Percentiles rank a stretch among this genome's conserved stretches.
Evolutionary conservation across 2,113 vertebrate species (phyloP).

Genomic region (Terrapene triunguis): DNA sequence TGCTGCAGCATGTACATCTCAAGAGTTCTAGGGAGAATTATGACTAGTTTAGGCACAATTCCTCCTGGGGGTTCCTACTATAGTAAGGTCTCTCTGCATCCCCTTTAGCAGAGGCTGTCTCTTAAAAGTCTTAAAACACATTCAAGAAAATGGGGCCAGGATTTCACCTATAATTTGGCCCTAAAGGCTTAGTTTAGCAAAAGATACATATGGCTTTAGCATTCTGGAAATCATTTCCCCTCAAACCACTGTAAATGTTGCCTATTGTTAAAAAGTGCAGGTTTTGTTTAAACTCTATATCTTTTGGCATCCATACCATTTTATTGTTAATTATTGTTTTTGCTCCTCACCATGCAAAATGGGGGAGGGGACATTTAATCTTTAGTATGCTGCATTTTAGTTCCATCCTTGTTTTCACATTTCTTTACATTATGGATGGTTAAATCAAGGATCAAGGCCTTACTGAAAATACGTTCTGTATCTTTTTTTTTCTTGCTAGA

Average conservation of each 20-base stretch:
- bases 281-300: slow-evolving; percentile 67
- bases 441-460: slow-evolving; percentile 67
- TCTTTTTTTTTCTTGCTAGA: background rate
- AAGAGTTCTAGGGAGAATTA: background rate
- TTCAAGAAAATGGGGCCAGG: slow-evolving; percentile 12
- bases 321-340: slow-evolving; percentile 60
- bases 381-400: slow-evolving; percentile 59
- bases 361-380: slow-evolving; percentile 46
- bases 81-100: background rate
- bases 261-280: slow-evolving; percentile 68
- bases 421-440: slow-evolving; percentile 66
- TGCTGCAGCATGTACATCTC: background rate
- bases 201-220: slow-evolving; percentile 46
- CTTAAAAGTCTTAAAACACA: background rate
- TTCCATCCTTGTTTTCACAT: slow-evolving; percentile 56
- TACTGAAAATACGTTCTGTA: slow-evolving; percentile 63
- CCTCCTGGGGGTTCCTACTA: background rate
- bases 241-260: slow-evolving; percentile 66
- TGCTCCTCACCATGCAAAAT: slow-evolving; percentile 48
- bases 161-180: slow-evolving; percentile 50
- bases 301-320: slow-evolving; percentile 47
- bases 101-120: background rate
- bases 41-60: background rate
- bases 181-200: slow-evolving; percentile 20
- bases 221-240: slow-evolving; percentile 44